Conservation (phyloP, 2,888 invertebrate genomes). For the Ctenicera cuprea region DNA sequence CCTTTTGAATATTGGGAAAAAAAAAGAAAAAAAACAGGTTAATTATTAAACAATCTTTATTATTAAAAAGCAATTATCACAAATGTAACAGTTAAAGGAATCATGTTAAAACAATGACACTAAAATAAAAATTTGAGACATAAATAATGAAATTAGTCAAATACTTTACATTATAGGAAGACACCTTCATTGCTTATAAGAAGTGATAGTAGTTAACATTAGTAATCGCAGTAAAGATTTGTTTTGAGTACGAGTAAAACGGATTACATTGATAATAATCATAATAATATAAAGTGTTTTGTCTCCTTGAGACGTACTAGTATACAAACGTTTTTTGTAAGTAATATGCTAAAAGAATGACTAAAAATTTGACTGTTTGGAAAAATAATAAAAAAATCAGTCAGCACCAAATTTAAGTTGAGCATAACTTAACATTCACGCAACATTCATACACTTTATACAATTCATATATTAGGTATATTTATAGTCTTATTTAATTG, state of each 20-base stretch:
- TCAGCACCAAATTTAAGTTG: conserved; percentile 69
- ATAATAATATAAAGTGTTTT: conserved; percentile 24
- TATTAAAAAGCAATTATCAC: conserved; percentile 73
- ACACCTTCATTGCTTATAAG: conserved; percentile 22
- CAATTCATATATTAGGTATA: conserved; percentile 65
- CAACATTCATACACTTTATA: conserved; percentile 72
- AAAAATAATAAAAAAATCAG: conserved; percentile 66
- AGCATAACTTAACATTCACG: conserved; percentile 62
- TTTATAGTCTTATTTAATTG: conserved; percentile 64
- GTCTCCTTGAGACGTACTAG: conserved; percentile 66
- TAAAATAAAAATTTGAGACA: conserved; percentile 62
- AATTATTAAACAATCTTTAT: conserved; percentile 70
- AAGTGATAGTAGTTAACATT: conserved; percentile 42
- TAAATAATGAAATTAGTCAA: conserved; percentile 65
- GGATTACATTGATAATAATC: conserved; percentile 11
- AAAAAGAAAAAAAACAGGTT: neutral
- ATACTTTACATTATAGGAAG: conserved; percentile 48
- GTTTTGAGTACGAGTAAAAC: conserved; percentile 2
- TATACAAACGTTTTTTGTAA: conserved; percentile 43
- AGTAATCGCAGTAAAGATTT: conserved; percentile 49
- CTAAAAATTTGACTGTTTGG: conserved; percentile 70
- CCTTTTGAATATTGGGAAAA: too few species aligned
- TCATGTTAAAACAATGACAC: conserved; percentile 65
- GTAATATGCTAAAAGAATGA: conserved; percentile 66
- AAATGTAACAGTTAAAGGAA: conserved; percentile 72